Evolutionary conservation across 2,797 vertebrate genomes (phyloP).

Genomic region (Clarias fuscus): DNA sequence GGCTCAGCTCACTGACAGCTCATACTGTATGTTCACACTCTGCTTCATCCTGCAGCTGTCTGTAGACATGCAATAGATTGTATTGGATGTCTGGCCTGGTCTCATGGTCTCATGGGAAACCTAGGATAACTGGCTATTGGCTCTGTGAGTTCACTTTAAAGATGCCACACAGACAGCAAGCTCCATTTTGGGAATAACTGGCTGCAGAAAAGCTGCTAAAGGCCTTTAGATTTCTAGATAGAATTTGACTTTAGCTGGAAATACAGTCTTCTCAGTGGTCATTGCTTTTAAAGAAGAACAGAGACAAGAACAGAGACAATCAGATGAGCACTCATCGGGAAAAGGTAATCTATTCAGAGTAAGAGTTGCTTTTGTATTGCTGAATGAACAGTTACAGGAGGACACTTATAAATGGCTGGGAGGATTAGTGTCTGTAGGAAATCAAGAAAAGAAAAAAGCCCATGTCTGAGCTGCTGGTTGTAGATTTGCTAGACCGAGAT

Average conservation of each 20-base stretch:
- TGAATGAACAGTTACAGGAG: conserved; percentile 12
- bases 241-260: neutral
- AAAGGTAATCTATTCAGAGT: conserved; percentile 18
- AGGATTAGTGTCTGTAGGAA: neutral
- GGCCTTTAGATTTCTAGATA: conserved; percentile 8
- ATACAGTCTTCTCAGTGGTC: neutral
- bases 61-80: conserved; percentile 36
- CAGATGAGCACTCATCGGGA: neutral
- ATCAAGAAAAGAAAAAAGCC: neutral
- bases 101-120: conserved; percentile 37
- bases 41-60: conserved; percentile 31
- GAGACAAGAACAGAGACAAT: neutral
- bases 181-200: conserved; percentile 24
- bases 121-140: conserved; percentile 10
- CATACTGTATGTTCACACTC: conserved; percentile 21
- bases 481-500: neutral
- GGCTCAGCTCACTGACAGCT: conserved; percentile 24
- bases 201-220: neutral
- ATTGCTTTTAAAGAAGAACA: neutral
- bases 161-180: conserved; percentile 24
- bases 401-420: neutral
- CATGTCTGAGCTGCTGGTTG: neutral
- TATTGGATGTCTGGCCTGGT: conserved; percentile 36
- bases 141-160: conserved; percentile 19
- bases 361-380: conserved; percentile 4